Conservation (phyloP, 2,797 vertebrate genomes). For the Falco peregrinus region DNA sequence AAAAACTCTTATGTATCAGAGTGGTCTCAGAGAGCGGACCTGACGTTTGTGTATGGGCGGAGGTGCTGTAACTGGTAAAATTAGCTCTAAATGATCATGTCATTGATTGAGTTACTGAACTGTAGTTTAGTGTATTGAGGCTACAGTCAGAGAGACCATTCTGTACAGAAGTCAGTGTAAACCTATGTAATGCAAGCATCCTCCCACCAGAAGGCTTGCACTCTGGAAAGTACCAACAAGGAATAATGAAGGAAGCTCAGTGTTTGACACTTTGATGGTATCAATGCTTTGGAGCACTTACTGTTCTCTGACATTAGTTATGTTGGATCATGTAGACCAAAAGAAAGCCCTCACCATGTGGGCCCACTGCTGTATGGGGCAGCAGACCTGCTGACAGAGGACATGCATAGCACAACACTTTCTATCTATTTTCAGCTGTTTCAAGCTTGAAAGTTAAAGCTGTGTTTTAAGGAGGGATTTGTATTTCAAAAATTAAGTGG, state of each 20-base stretch:
- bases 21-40: not conserved
- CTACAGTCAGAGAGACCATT: not conserved
- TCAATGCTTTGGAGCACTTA: not conserved
- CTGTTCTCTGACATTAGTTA: not conserved
- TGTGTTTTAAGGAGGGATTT: not conserved
- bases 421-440: not conserved
- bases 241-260: not conserved
- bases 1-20: not conserved
- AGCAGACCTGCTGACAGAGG: not conserved
- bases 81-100: not conserved
- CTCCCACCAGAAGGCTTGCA: not conserved
- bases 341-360: not conserved
- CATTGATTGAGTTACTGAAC: not conserved
- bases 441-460: not conserved
- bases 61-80: not conserved
- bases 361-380: not conserved
- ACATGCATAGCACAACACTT: not conserved
- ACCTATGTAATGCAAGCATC: not conserved
- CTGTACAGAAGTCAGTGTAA: not conserved
- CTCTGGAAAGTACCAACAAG: not conserved
- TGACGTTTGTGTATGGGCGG: not conserved
- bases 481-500: not conserved
- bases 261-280: not conserved
- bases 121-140: not conserved
- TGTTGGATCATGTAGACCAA: too few species aligned